A percentile compares a stretch with the other conserved stretches of the same genome.
phyloP scores from a whole-genome alignment of 2,888 invertebrate genomes.

The Pyrocoelia pectoralis region DNA sequence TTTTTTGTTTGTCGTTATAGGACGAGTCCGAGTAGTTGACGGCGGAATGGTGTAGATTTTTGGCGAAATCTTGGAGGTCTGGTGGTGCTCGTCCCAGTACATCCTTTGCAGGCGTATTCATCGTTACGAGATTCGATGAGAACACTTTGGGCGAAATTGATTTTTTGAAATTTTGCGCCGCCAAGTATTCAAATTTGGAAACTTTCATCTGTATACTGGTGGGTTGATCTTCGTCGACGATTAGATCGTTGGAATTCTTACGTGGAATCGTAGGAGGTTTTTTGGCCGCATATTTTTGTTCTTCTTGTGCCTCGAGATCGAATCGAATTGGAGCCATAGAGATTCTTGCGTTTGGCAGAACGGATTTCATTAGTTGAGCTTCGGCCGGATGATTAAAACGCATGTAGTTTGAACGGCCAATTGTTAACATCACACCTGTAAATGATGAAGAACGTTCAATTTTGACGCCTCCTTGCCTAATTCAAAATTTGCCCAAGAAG shows the following conservation, averaged over 20 bases:
- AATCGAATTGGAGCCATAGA: conserved; percentile 83
- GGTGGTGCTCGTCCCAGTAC: conserved; percentile 71
- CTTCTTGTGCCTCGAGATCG: conserved; percentile 54
- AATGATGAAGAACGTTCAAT: conserved; percentile 39
- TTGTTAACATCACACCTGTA: conserved; percentile 88
- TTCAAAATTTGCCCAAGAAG: no score
- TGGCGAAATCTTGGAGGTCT: conserved; percentile 69
- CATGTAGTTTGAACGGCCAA: conserved; percentile 90
- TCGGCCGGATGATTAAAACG: conserved; percentile 93
- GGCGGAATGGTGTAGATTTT: conserved; percentile 64
- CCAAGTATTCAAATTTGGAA: conserved; percentile 81
- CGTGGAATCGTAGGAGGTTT: conserved; percentile 73
- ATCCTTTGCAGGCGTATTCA: conserved; percentile 83
- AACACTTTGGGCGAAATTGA: conserved; percentile 80
- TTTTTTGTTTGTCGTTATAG: conserved; percentile 54
- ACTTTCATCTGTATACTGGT: conserved; percentile 78
- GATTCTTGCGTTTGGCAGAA: conserved; percentile 77
- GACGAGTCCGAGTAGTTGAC: conserved; percentile 59
- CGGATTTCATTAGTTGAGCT: conserved; percentile 86
- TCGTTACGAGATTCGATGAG: conserved; percentile 77
- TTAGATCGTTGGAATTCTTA: conserved; percentile 60
- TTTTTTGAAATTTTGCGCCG: conserved; percentile 69
- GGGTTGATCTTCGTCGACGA: conserved; percentile 61
- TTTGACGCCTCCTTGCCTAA: no score
- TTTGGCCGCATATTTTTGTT: conserved; percentile 60